Evolutionary conservation across 2,888 invertebrate genomes (phyloP).

Genomic region (Drosophila atroscutellata): DNA sequence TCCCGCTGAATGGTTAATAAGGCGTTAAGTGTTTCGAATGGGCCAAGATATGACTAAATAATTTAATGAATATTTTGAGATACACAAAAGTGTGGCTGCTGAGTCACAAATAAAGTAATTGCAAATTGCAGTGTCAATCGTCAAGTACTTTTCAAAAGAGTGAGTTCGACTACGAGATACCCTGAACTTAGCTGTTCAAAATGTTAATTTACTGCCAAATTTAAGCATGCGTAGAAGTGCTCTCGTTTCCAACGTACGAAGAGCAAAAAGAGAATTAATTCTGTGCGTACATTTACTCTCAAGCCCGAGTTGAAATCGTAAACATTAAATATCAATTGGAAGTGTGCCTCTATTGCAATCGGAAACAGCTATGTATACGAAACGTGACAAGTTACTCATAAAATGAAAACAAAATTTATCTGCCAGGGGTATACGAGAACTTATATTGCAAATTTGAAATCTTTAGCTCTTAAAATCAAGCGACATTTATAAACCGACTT

Average conservation of each 20-base stretch:
- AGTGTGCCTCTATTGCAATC: neutral
- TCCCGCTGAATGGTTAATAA: conserved; percentile 47
- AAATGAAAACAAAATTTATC: neutral
- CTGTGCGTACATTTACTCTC: neutral
- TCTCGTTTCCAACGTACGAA: neutral
- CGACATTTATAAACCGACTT: too few relatives aligned
- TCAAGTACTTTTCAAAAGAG: conserved; percentile 8
- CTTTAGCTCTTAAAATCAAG: too few relatives aligned
- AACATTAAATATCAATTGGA: neutral
- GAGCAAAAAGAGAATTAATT: neutral
- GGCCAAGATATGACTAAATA: conserved; percentile 68
- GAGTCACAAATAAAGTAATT: conserved; percentile 22
- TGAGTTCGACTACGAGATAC: neutral
- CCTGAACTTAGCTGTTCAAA: neutral
- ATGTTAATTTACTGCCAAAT: neutral
- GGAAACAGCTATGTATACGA: too few relatives aligned
- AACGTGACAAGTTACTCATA: neutral
- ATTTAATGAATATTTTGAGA: conserved; percentile 65
- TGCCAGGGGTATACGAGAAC: too few relatives aligned
- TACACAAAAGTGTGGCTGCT: conserved; percentile 31
- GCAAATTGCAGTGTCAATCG: neutral
- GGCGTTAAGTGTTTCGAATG: conserved; percentile 63
- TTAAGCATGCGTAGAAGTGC: neutral
- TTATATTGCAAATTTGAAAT: too few relatives aligned
- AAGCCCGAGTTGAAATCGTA: too few relatives aligned